Base-by-base conservation (phyloP, 2,888 invertebrate genomes). In the Idaea biselata region DNA sequence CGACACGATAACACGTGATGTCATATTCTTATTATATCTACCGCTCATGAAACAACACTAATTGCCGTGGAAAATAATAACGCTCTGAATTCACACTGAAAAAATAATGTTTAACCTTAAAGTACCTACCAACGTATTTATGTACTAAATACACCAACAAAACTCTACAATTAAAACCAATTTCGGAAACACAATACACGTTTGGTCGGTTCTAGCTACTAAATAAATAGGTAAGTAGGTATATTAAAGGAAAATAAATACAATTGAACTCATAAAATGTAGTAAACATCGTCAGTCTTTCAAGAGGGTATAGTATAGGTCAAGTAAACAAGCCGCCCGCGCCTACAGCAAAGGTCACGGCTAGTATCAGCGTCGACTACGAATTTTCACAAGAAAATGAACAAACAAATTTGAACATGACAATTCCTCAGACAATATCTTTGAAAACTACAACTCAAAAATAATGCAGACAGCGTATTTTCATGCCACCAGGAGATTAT, bases 1-100 rank as follows among this genome's bases (percentile, higher is more conserved):
- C 58, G 60, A 63, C 59, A 61, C 59, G 64, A 70, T 68, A 72
- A 67, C 33, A 44, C 59, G 64, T 78, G 79, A 81, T 74, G 73
- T 77, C 79, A 79, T 69, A 53, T 54, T 67, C 60, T 63, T 65
- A 63, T 73, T 65, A 71, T 70, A 68, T 44, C 63, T 62, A 44
- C 60, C 60, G 57, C 33, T 60, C 60, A 70, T 63, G 67, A 69
- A 61, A 69, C 68, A 63, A 59, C 67, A 18, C 17, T 72, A 62
- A 71, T 70, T 64, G 57, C 64, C 60, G 55, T 57, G 64, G 61
- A 61, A 58, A 70, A 60, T 60, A 65, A 54, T 11, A 56, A 64
- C 32, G 59, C 59, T 60, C 44, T 44, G 44, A 44, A 44, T 44
- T 44, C 44, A 44, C 44, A 44, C 44, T 44, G 44, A 11, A 44